Evolutionary conservation across 2,888 invertebrate genomes (phyloP), one percentile per base, ranked within the genome.

Genomic region (Cacoxenus indagator): DNA sequence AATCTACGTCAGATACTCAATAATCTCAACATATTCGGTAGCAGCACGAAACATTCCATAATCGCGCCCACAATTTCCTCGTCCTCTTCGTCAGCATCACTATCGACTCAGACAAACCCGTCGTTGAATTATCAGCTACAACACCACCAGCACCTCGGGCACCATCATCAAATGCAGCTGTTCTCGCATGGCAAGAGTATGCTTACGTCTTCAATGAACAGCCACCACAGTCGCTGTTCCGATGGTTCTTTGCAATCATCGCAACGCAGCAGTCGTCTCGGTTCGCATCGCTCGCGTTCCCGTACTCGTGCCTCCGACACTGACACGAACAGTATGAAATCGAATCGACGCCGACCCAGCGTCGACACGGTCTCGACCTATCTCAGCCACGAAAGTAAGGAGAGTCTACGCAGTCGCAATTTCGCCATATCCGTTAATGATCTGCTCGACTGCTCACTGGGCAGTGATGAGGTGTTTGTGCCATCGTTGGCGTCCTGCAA

Each of bases 301-400:
- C 79, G 88, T 14, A 87, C 88, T 67, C 85, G 88, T n/a, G 81
- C 83, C 26, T 88, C 88, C 4, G 88, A 93, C 46, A 87, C 88
- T 4, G 88, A 88, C 61, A 86, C 87, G 68, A 92, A 92, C 82
- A 93, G 94, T 84, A 92, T 93, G 62, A 92, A 93, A 80, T 94
- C 93, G 65, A 93, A 93, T 55, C 90, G 95, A 4, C 90, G 95
- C 14, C 89, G 95, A 22, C 95, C 95, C 68, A 95, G 95, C 85
- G 92, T 95, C 51, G 96, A 96, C 87, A 96, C 96, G 11, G 94
- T 96, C 31, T 95, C 95, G 69, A 96, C 96, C 0, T 96, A 96
- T 90, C 91, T 96, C 78, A 95, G 95, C 85, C 95, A 93, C 76
- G 95, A 95, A 87, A 95, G 94, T 89, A 92, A 93, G 85, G 93